Evolutionary conservation across 1,140 invertebrate genomes (phyloP), one percentile per base, ranked within the genome.

Genomic region (Steinernema feltiae): DNA sequence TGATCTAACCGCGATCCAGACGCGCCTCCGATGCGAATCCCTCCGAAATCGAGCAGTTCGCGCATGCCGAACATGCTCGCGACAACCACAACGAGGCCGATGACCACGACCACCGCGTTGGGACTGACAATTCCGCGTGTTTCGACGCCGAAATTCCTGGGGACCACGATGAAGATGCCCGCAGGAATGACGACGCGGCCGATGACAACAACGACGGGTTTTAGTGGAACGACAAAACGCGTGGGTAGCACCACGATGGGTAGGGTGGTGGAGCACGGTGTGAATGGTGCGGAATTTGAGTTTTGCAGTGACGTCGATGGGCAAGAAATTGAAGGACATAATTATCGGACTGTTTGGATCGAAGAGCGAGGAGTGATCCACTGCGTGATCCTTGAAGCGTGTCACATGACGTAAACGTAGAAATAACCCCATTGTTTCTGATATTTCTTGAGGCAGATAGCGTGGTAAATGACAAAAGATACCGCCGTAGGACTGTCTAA

Each of bases 101-200:
- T 63, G 53, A 63, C 53, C 53, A 63, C 53, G 53, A 63, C 53
- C 15, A 63, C 53, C 7, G 53, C 53, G 2, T n/a, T 63, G 53
- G 53, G 53, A 63, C 12, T 27, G 15, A 27, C 53, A 21, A 7
- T 3, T 3, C 53, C 53, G 7, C 53, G 53, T 63, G 3, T 63
- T 21, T 21, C 7, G 3, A n/a, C 12, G 7, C 53, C 12, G 53
- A 27, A 63, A 41, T n/a, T n/a, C n/a, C 35, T 41, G 35, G 35
- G 35, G 35, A 7, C 7, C 7, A 7, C 35, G 18, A 41, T 41
- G n/a, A n/a, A n/a, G n/a, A n/a, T n/a, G n/a, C 35, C 18, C 35
- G 7, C 35, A 41, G 35, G 35, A 41, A 41, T n/a, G n/a, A n/a
- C 35, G 35, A 41, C 35, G 7, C 35, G 35, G 18, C 35, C 35